Base-by-base conservation (phyloP, 2,888 invertebrate genomes). In the Drosophila anceps region DNA sequence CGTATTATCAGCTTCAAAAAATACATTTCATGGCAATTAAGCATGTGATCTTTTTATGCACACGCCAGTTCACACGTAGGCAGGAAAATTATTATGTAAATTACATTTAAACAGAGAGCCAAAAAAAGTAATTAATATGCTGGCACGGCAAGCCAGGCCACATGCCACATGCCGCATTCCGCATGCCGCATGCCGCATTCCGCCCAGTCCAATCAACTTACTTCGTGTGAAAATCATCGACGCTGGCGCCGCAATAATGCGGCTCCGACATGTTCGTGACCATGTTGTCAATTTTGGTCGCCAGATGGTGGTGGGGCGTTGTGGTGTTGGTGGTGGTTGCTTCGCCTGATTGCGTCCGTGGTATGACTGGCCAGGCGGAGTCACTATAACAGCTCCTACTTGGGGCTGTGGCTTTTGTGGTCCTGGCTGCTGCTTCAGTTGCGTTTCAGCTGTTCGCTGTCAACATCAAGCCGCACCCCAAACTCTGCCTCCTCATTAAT, bases 161-260 rank as follows among this genome's bases (percentile, higher is more conserved):
- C 24, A 18, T 24, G 9, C 43, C 44, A 7, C 15, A 8, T 35
- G 29, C 24, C 18, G 12, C n/a, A 9, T 24, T 24, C 24, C 18
- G 12, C n/a, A 9, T 24, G 15, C 39, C 48, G 4, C 24, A 39
- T 48, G 20, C 18, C 46, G 2, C 27, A 20, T 35, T 33, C 24
- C 44, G 1, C 51, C 15, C 43, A 18, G 29, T 54, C 55, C 60
- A 18, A 20, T 35, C 1, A 57, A 89, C 92, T 92, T 82, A 93
- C 93, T 90, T 89, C 62, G 93, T 93, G 81, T 93, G 93, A 78
- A 93, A 92, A 82, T 92, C 89, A 84, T 93, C 93, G 81, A 93
- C 78, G 71, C 88, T 90, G 55, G 91, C 78, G 75, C 93, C 93
- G 82, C 93, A 93, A 71, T 93, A 93, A 81, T 88, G 90, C 77